Evolutionary conservation across 1,140 invertebrate genomes (phyloP).

Genomic region (Cataglyphis hispanica): DNA sequence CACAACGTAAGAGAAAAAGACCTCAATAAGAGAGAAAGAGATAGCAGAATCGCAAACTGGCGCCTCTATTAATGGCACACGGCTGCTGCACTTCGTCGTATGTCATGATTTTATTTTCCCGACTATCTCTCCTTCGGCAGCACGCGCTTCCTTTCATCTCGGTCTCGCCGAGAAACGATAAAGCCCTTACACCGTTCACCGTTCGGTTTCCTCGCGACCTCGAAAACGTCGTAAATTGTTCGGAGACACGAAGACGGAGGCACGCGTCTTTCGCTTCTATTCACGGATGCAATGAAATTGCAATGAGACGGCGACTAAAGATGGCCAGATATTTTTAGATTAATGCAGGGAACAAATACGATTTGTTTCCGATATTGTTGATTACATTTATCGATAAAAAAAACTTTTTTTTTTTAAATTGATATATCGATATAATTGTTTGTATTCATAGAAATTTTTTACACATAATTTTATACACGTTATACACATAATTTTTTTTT

Average conservation of each 20-base stretch:
- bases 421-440: too few relatives aligned
- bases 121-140: slow-evolving; percentile 2
- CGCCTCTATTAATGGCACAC: slow-evolving; percentile 65
- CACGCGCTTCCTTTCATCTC: slow-evolving; percentile 72
- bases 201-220: slow-evolving; percentile 46
- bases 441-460: background rate
- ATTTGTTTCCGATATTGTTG: background rate
- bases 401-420: too few relatives aligned
- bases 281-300: slow-evolving; percentile 60
- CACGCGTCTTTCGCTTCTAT: slow-evolving; percentile 66
- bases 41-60: slow-evolving; percentile 15
- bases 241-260: slow-evolving; percentile 17
- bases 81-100: slow-evolving; percentile 58
- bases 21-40: too few relatives aligned
- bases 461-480: too few relatives aligned
- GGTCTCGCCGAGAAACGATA: slow-evolving; percentile 30
- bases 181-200: slow-evolving; percentile 46
- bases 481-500: background rate
- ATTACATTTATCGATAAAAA: background rate
- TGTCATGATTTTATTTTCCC: slow-evolving; percentile 74
- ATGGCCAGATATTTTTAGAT: background rate
- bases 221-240: slow-evolving; percentile 71
- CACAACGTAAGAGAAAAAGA: slow-evolving; percentile 7
- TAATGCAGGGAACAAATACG: background rate
- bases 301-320: slow-evolving; percentile 14